These are phyloP conservation scores for Acanthoscelides obtectus DNA, from an alignment of 2,888 invertebrate species.

Conservation along the genomic window DNA sequence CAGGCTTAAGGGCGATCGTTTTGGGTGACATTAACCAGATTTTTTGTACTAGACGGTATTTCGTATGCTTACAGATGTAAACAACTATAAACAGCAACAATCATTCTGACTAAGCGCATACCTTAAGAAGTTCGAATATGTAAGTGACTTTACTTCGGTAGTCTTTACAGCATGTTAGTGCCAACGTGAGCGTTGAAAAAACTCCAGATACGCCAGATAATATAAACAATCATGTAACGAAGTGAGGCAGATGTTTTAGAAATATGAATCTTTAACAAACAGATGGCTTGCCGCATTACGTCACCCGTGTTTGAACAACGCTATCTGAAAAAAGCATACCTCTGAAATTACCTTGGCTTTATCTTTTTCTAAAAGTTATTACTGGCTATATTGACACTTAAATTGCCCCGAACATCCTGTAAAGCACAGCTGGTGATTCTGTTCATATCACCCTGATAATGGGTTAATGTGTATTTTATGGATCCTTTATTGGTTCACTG, in stretches of 20 bases:
- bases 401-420: background rate
- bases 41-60: too few species aligned
- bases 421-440: background rate
- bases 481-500: background rate
- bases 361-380: background rate
- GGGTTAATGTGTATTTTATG: background rate
- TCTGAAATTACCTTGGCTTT: conserved; percentile 1
- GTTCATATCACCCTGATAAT: background rate
- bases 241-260: conserved; percentile 11
- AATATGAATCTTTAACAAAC: conserved; percentile 13
- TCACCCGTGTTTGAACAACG: conserved; percentile 7
- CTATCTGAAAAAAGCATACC: conserved; percentile 2
- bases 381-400: background rate
- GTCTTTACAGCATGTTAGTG: too few species aligned
- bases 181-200: background rate
- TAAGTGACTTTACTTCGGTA: too few species aligned
- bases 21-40: too few species aligned
- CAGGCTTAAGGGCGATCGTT: too few species aligned
- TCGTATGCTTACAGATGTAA: too few species aligned
- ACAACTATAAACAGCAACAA: too few species aligned
- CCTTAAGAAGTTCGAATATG: too few species aligned
- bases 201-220: background rate
- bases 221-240: background rate
- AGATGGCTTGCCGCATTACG: conserved; percentile 13
- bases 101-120: too few species aligned